Conservation (phyloP, 2,797 vertebrate species). For the Tapirus indicus region DNA sequence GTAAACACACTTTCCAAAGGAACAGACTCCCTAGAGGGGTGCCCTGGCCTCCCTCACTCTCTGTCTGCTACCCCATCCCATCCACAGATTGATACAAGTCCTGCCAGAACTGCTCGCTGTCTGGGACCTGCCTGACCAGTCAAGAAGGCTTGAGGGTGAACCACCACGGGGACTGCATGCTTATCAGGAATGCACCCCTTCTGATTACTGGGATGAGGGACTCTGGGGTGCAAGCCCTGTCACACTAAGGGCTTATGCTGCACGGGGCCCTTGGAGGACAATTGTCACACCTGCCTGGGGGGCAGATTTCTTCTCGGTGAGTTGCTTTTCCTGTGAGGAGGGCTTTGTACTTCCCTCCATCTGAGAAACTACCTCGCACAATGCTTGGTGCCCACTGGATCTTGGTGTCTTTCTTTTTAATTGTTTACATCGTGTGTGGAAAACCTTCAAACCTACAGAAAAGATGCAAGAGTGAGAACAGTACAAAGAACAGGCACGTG, state of each 20-base stretch:
- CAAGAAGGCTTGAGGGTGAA: constrained; percentile 82
- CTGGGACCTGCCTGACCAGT: constrained; percentile 90
- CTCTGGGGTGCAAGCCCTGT: too few relatives aligned
- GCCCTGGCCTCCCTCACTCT: background rate
- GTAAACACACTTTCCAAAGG: background rate
- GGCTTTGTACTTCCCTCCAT: background rate
- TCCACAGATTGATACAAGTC: constrained; percentile 91
- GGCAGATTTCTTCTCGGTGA: constrained; percentile 92
- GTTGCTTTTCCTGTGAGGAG: constrained; percentile 67
- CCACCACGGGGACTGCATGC: constrained; percentile 87
- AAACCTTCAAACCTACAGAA: background rate
- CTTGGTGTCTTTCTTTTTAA: background rate
- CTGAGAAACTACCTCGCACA: background rate
- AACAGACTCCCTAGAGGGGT: background rate
- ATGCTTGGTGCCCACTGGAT: background rate
- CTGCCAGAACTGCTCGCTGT: constrained; percentile 91
- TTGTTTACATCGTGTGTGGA: background rate
- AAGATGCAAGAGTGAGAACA: background rate
- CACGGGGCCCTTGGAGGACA: constrained; percentile 87
- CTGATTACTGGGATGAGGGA: constrained; percentile 84
- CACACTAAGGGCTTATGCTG: constrained; percentile 90
- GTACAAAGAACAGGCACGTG: background rate
- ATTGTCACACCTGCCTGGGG: constrained; percentile 91
- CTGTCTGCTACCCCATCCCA: background rate
- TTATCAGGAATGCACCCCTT: constrained; percentile 84